phyloP scores from a whole-genome alignment of 1,140 invertebrate species.

The Penaeus indicus region DNA sequence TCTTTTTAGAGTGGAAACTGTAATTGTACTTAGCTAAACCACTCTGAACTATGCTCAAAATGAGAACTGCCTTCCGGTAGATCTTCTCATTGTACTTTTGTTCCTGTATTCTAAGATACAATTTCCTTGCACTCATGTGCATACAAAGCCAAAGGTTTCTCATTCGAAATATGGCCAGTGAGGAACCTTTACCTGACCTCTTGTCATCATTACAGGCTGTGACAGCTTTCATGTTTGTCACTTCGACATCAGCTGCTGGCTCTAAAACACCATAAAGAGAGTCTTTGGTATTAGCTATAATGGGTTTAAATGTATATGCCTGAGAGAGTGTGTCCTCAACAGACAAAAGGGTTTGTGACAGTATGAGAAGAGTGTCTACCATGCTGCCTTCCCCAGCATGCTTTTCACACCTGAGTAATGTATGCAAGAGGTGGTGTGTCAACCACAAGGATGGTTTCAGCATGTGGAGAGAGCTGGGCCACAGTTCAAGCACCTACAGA shows the following conservation, averaged over 20 bases:
- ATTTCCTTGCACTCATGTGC: conserved; percentile 28
- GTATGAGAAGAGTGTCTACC: conserved; percentile 40
- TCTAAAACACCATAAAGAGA: neutral
- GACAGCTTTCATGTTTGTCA: conserved; percentile 21
- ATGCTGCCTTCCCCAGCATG: conserved; percentile 42
- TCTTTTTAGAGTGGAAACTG: neutral
- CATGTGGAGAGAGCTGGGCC: conserved; percentile 44
- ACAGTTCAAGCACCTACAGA: conserved; percentile 28
- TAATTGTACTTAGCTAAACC: conserved; percentile 3
- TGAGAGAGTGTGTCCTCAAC: conserved; percentile 29
- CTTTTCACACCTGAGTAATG: conserved; percentile 30
- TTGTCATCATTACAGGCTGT: neutral
- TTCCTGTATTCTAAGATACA: conserved; percentile 24
- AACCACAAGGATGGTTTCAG: conserved; percentile 35
- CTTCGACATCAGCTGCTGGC: neutral
- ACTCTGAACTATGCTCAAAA: conserved; percentile 36
- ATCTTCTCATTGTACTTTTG: conserved; percentile 15
- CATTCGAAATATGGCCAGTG: conserved; percentile 7
- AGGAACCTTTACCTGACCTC: neutral
- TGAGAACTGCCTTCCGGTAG: conserved; percentile 33
- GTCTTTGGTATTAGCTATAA: neutral
- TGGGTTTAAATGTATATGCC: conserved; percentile 29
- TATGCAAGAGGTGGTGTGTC: conserved; percentile 32
- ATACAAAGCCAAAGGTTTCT: conserved; percentile 41
- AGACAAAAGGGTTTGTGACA: conserved; percentile 30